These are phyloP conservation scores for Chondrilla cf. caribensis DNA, from an alignment of 37 sponge, comb jelly and placozoan species.

Conservation along the genomic window DNA sequence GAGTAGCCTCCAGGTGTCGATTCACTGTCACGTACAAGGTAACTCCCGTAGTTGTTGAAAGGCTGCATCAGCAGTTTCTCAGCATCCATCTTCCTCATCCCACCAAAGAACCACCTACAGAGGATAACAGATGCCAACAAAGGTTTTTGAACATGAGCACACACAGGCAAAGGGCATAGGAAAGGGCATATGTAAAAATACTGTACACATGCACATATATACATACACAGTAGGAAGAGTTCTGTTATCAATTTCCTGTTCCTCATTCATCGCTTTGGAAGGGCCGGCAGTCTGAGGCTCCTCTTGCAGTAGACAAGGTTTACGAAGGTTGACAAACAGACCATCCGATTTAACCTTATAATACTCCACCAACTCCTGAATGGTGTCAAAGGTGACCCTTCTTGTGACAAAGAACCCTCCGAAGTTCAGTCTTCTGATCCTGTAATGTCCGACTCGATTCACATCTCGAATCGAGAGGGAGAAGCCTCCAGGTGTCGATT, in stretches of 20 bases:
- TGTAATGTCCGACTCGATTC: constrained; percentile 84
- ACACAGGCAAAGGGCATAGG: too few relatives aligned
- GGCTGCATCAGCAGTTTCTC: constrained; percentile 83
- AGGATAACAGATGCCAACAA: neutral
- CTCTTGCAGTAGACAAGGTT: constrained; percentile 72
- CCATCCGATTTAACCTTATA: constrained; percentile 85
- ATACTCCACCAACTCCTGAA: constrained; percentile 73
- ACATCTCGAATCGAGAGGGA: constrained; percentile 85
- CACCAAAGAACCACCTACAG: constrained; percentile 92
- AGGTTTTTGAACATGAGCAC: too few relatives aligned
- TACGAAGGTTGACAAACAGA: constrained; percentile 55
- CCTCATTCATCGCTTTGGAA: constrained; percentile 76
- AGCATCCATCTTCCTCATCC: constrained; percentile 89
- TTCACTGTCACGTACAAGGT: constrained; percentile 93
- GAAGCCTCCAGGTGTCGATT: constrained; percentile 89
- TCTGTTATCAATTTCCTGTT: constrained; percentile 87
- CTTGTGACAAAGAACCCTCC: constrained; percentile 85
- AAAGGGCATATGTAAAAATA: too few relatives aligned
- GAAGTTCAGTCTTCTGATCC: constrained; percentile 77
- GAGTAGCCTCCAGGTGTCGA: constrained; percentile 91
- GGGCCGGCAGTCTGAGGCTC: constrained; percentile 89
- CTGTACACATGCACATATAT: neutral
- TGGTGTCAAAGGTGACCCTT: constrained; percentile 59
- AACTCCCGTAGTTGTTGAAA: constrained; percentile 70
- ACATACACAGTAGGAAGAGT: constrained; percentile 39